Base-by-base conservation (phyloP, 2,888 invertebrate species). In the Mythimna loreyi region DNA sequence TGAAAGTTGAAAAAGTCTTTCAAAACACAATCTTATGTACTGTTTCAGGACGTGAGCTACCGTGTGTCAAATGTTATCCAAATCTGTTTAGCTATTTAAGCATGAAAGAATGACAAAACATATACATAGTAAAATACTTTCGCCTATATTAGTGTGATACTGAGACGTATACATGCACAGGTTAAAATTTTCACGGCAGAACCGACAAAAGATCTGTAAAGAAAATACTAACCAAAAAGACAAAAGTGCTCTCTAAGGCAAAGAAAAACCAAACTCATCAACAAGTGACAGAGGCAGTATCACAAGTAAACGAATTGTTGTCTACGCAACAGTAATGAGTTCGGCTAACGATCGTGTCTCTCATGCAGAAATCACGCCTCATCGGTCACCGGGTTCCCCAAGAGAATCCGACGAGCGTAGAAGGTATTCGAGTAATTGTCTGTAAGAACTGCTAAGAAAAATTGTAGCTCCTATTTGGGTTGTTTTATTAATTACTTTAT, bases 291-390 rank as follows among this genome's bases (percentile, higher is more conserved):
- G 40, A 11, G 16, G 36, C 73, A 73, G 63, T 79, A 74, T 58
- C 53, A 64, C 57, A 43, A 69, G 40, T 56, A 56, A 75, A 66
- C 55, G 75, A 77, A 75, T 75, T 56, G 64, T 76, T 53, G 58
- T 49, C 55, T 62, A 67, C 72, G 72, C 61, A 74, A 57, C 57
- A 49, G 60, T 76, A 84, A 77, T 73, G 75, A 82, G 62, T 61
- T 45, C 50, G 65, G 75, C 69, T 73, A 80, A 80, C 72, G 80
- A 69, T 36, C 47, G 62, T 57, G 71, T 70, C 76, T 67, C 60
- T 74, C 72, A 72, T 64, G 72, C 70, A 78, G 80, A 82, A 80
- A 78, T 72, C 67, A 82, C 82, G 84, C 71, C 69, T 74, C 82
- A 82, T 78, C 82, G 76, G 75, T 59, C 73, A 69, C 60, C n/a